Conservation (phyloP, 2,113 vertebrate genomes). For the Casuarius casuarius region DNA sequence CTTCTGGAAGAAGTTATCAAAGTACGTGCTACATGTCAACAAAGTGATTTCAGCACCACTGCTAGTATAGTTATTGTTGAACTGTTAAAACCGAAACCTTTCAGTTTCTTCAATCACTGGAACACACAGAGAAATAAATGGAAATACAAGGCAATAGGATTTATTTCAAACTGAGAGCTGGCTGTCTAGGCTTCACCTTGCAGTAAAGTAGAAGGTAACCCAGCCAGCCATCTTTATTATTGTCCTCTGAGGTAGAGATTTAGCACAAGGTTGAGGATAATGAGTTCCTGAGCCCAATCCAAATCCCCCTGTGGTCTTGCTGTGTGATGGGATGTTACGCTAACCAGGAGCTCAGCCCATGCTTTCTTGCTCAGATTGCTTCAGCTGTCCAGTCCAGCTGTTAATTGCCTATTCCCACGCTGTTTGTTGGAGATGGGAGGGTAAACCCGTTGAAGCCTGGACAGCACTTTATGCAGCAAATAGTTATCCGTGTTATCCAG, state of each 20-base stretch:
- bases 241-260: background rate
- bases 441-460: background rate
- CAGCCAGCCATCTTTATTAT: background rate
- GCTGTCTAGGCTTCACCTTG: background rate
- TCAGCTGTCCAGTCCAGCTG: background rate
- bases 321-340: accelerated
- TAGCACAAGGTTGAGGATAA: background rate
- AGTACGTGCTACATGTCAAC: background rate
- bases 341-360: background rate
- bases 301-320: accelerated
- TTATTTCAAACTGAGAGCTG: background rate
- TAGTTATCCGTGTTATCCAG: background rate
- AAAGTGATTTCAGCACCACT: background rate
- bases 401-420: background rate
- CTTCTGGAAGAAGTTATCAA: background rate
- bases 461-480: background rate
- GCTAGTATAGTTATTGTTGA: background rate
- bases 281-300: background rate
- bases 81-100: background rate
- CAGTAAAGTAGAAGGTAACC: background rate
- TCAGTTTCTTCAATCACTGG: background rate
- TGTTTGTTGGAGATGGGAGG: background rate
- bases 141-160: background rate
- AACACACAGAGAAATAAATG: background rate
- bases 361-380: background rate